Conservation (phyloP, 2,113 vertebrate genomes). For the Myotis lucifugus region DNA sequence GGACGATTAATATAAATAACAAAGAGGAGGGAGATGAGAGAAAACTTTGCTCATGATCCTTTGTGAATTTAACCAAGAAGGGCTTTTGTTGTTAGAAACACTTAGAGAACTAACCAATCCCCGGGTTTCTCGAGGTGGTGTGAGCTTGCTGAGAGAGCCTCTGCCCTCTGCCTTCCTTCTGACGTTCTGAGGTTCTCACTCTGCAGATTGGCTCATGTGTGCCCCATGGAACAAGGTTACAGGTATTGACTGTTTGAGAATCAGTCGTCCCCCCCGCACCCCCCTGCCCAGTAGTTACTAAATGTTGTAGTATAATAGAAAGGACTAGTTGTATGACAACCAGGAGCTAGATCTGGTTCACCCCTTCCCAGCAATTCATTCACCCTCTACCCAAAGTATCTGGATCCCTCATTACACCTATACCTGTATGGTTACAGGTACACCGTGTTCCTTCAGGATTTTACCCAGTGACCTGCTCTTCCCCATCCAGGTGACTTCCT, state of each 20-base stretch:
- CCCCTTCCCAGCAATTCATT: neutral
- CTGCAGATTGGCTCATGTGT: neutral
- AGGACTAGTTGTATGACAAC: neutral
- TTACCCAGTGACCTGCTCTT: neutral
- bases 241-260: neutral
- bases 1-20: neutral
- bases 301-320: neutral
- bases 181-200: neutral
- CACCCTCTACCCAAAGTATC: neutral
- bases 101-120: neutral
- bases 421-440: neutral
- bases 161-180: neutral
- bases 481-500: neutral
- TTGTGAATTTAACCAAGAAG: neutral
- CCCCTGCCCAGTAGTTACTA: neutral
- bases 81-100: neutral
- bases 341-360: neutral
- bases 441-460: neutral
- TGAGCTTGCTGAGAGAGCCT: neutral
- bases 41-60: neutral
- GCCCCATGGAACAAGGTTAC: neutral
- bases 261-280: neutral
- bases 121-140: neutral
- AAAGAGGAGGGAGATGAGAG: neutral
- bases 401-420: neutral